phyloP scores from a whole-genome alignment of 92 coral and sea anemone species.

The Zoanthus sansibaricus region DNA sequence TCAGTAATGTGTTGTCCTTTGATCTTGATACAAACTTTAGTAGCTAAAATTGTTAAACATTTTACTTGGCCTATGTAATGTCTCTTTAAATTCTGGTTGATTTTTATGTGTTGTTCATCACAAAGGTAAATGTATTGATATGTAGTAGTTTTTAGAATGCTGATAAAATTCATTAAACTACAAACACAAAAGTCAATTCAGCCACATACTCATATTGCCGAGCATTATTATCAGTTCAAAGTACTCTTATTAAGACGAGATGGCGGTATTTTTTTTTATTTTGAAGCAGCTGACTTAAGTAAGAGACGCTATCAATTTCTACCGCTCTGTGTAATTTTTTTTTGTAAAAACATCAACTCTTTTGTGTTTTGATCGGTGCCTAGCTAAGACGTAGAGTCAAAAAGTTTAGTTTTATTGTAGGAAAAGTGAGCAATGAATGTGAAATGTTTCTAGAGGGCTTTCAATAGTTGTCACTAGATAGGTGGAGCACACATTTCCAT shows the following conservation, averaged over 20 bases:
- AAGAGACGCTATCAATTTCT: neutral
- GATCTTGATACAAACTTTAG: neutral
- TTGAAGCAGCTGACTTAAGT: neutral
- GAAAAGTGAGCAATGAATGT: neutral
- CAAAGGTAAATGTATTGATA: slow-evolving; percentile 8
- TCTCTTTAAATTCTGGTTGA: neutral
- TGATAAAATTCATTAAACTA: slow-evolving; percentile 4
- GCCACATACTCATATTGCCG: neutral
- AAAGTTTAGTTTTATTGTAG: neutral
- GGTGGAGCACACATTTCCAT: slow-evolving; percentile 27
- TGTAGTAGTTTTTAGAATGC: neutral
- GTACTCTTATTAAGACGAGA: neutral
- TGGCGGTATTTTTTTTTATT: neutral
- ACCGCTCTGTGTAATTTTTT: neutral
- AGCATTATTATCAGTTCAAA: neutral
- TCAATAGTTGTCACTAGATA: slow-evolving; percentile 11
- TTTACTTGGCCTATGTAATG: neutral
- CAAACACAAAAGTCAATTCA: slow-evolving; percentile 3
- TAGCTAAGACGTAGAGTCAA: neutral
- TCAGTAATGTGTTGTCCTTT: neutral
- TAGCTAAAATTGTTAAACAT: slow-evolving; percentile 6
- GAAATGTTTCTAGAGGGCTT: neutral
- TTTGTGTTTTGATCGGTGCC: neutral
- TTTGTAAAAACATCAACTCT: neutral
- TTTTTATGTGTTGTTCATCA: neutral